These are phyloP conservation scores for Prionace glauca DNA, from an alignment of 2,797 vertebrate species.

Conservation along the genomic window DNA sequence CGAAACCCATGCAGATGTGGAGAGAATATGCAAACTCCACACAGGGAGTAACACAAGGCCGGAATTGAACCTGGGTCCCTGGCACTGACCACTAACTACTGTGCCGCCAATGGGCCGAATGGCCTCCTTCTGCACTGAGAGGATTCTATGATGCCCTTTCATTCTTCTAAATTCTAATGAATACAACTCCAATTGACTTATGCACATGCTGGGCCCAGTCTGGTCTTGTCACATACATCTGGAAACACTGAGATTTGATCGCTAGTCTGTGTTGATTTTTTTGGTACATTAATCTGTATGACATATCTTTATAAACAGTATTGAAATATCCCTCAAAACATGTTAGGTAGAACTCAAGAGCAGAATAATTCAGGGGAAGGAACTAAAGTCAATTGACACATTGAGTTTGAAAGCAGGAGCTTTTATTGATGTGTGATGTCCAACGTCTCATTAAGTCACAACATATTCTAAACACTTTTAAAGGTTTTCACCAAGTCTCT, in stretches of 20 bases:
- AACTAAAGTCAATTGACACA: not conserved
- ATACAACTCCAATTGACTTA: too few relatives aligned
- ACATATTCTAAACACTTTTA: not conserved
- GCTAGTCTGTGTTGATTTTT: not conserved
- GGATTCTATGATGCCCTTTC: too few relatives aligned
- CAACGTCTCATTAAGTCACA: not conserved
- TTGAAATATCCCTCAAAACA: not conserved
- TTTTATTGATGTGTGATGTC: constrained; percentile 23
- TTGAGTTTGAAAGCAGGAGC: not conserved
- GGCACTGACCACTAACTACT: too few relatives aligned
- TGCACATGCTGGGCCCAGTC: not conserved
- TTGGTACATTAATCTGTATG: not conserved
- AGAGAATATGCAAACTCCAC: too few relatives aligned
- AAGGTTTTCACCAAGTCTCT: not conserved
- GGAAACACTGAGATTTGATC: not conserved
- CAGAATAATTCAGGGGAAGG: not conserved
- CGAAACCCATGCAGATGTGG: too few relatives aligned
- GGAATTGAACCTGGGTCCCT: too few relatives aligned
- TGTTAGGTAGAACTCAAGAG: not conserved
- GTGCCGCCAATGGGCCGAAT: too few relatives aligned
- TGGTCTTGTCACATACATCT: not conserved
- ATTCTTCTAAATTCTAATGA: too few relatives aligned
- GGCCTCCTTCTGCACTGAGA: too few relatives aligned
- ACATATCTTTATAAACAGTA: not conserved
- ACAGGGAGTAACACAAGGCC: too few relatives aligned